These are phyloP conservation scores for Tupaia tana DNA, from an alignment of 2,113 vertebrate species.

Conservation along the genomic window DNA sequence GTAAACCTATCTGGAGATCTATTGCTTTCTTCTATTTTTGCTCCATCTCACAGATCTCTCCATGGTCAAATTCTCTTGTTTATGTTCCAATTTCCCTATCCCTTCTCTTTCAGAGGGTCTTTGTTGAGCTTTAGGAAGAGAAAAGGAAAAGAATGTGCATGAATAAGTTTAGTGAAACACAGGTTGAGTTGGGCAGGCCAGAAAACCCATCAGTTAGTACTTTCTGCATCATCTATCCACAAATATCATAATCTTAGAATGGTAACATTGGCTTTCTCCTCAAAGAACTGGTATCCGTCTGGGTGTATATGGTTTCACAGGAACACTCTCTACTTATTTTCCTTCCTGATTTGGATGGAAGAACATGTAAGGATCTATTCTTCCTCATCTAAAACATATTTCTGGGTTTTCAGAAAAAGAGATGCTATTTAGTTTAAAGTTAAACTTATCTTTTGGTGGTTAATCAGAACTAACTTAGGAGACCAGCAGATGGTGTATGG, in stretches of 20 bases:
- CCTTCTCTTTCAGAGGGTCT: not conserved
- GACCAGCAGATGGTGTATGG: too few species aligned
- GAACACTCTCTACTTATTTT: not conserved
- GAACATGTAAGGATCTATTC: not conserved
- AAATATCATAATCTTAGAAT: not conserved
- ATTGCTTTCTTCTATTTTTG: not conserved
- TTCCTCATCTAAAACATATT: constrained; percentile 19
- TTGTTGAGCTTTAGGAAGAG: constrained; percentile 33
- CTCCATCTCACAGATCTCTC: not conserved
- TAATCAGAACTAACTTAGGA: constrained; percentile 9
- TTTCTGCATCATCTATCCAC: not conserved
- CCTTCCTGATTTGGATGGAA: not conserved
- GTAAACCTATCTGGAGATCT: not conserved
- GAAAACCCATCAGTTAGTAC: not conserved
- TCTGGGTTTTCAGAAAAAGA: not conserved
- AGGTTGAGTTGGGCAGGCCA: not conserved
- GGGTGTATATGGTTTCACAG: not conserved
- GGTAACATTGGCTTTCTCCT: not conserved
- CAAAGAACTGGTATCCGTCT: not conserved
- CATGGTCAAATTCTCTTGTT: constrained; percentile 5
- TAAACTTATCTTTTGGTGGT: not conserved
- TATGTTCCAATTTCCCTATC: not conserved
- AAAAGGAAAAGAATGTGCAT: constrained; percentile 3
- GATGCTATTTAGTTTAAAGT: constrained; percentile 3
- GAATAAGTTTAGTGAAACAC: not conserved